Evolutionary conservation across 2,888 invertebrate species (phyloP), one percentile per base, ranked within the genome.

Genomic region (Drosophila limbata): DNA sequence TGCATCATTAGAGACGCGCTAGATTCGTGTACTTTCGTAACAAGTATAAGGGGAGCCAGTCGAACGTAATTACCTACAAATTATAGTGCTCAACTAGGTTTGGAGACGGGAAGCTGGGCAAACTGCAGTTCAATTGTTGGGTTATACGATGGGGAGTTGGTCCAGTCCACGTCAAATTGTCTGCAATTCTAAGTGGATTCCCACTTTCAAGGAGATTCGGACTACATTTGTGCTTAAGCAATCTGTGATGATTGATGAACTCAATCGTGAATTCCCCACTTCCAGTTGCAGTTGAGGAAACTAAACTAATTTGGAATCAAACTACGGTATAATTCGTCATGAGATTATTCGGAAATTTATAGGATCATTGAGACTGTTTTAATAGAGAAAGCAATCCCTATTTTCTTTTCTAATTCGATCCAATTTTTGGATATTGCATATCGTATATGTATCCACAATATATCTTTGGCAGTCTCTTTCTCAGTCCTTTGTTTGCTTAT

Each of bases 1-100:
- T 84, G 88, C 77, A 80, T 85, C 88, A 84, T 84, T 88, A 84
- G 78, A 88, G 73, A 79, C 80, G 88, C 80, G 78, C 88, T 82
- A 84, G 83, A 88, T 84, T 77, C 69, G 66, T 76, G 55, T 44
- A 15, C 65, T 56, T 57, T 37, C 64, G 42, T 15, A 45, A 21
- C 53, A 37, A 55, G 31, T 35, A 15, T 39, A 42, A 19, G 31
- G 48, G 45, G 21, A 35, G 19, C 42, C 25, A 19, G 28, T 15
- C 33, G 45, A 55, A 51, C 47, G 67, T 78, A 84, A 84, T 84
- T 84, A 85, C 84, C 78, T 70, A 33, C 13, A 88, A 84, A 84
- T 84, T 84, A 84, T 69, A 85, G 84, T 88, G 75, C 67, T 79
- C 67, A 65, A 64, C 55, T 66, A 61, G 74, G 69, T 73, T 62